Percentiles rank a stretch among this genome's conserved stretches.
These are phyloP conservation scores for Acrossocheilus fasciatus DNA, from an alignment of 2,797 vertebrate species.

Conservation along the genomic window DNA sequence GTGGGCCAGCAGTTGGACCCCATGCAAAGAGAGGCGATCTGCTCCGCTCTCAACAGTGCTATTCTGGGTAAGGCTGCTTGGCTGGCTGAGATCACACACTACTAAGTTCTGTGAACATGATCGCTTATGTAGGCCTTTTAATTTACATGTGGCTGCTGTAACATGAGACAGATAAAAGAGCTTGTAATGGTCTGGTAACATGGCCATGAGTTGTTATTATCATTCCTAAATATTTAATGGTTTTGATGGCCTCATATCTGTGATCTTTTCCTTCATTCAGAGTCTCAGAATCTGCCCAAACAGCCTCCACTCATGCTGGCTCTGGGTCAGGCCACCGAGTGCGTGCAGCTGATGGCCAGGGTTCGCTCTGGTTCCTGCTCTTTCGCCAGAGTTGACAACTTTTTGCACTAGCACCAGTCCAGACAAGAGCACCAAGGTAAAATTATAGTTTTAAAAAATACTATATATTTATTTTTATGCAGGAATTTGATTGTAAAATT, in stretches of 20 bases:
- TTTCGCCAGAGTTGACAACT: conserved; percentile 98
- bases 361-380: conserved; percentile 96
- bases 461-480: neutral
- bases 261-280: conserved; percentile 71
- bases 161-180: neutral
- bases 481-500: neutral
- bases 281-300: conserved; percentile 98
- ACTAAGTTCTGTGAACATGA: neutral
- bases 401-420: conserved; percentile 93
- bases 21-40: conserved; percentile 94
- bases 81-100: neutral
- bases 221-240: neutral
- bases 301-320: conserved; percentile 97
- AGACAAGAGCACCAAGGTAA: conserved; percentile 70
- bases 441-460: neutral
- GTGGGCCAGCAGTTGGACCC: conserved; percentile 97
- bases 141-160: neutral
- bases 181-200: neutral
- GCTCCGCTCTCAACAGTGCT: conserved; percentile 97
- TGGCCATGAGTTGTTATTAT: conserved; percentile 1
- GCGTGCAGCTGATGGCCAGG: conserved; percentile 95
- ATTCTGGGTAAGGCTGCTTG: conserved; percentile 88
- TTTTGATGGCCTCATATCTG: neutral
- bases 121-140: neutral
- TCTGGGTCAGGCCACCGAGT: conserved; percentile 96